phyloP scores from a whole-genome alignment of 2,113 vertebrate genomes.

The Forbesichthys papilliferus region DNA sequence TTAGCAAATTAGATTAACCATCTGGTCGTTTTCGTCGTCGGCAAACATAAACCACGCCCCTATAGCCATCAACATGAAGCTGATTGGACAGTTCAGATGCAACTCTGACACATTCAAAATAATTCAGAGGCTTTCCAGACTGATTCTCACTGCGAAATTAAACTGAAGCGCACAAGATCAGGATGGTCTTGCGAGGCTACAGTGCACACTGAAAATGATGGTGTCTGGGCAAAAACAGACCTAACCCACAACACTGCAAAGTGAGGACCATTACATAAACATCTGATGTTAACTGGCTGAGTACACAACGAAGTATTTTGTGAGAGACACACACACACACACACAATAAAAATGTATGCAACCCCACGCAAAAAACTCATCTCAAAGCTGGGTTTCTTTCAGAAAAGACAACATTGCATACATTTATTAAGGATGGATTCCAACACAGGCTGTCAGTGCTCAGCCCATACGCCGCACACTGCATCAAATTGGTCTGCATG shows the following conservation, averaged over 20 bases:
- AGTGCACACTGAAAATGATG: not conserved
- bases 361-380: slow-evolving; percentile 56
- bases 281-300: slow-evolving; percentile 48
- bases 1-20: too few species aligned
- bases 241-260: slow-evolving; percentile 1
- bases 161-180: too few species aligned
- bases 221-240: not conserved
- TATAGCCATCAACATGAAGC: too few species aligned
- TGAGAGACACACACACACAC: slow-evolving; percentile 29
- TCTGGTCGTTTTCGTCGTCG: too few species aligned
- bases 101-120: too few species aligned
- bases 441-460: slow-evolving; percentile 55
- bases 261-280: slow-evolving; percentile 48
- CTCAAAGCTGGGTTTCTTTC: slow-evolving; percentile 56
- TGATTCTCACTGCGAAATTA: too few species aligned
- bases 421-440: slow-evolving; percentile 80
- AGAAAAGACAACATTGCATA: slow-evolving; percentile 78
- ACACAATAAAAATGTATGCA: slow-evolving; percentile 45
- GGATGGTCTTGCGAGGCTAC: too few species aligned
- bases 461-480: too few species aligned
- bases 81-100: too few species aligned
- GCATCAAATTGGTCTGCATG: too few species aligned
- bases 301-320: slow-evolving; percentile 6
- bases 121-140: too few species aligned
- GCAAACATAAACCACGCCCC: too few species aligned